These are phyloP conservation scores for Microvelia longipes DNA, from an alignment of 1,140 invertebrate genomes.

Conservation along the genomic window DNA sequence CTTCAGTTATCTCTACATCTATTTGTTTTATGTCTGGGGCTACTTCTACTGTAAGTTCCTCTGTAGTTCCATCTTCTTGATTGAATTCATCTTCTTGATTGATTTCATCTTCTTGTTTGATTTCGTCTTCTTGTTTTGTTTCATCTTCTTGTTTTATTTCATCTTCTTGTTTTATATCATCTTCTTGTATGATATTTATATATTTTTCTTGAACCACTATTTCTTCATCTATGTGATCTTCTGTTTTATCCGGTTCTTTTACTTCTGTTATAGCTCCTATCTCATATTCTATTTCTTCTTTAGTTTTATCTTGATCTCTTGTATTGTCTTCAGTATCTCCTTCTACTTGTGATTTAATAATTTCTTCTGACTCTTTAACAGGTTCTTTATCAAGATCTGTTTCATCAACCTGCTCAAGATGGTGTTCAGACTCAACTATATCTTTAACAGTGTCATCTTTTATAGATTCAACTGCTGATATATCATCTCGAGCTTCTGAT, in stretches of 20 bases:
- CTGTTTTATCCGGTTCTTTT: not conserved
- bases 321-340: not conserved
- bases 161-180: too few species aligned
- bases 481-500: not conserved
- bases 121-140: too few species aligned
- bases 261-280: not conserved
- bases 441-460: not conserved
- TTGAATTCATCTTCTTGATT: too few species aligned
- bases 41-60: too few species aligned
- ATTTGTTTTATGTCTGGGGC: too few species aligned
- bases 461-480: not conserved
- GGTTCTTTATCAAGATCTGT: not conserved
- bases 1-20: too few species aligned
- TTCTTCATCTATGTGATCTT: not conserved
- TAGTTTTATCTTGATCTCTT: not conserved
- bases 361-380: slow-evolving; percentile 1
- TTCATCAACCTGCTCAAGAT: not conserved
- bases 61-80: too few species aligned
- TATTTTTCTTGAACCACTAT: too few species aligned
- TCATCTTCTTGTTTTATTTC: too few species aligned
- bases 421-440: not conserved
- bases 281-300: slow-evolving; percentile 2
- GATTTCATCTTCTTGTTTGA: too few species aligned
- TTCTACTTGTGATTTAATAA: not conserved
- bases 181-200: too few species aligned